Evolutionary conservation across 2,113 vertebrate species (phyloP), one percentile per base, ranked within the genome.

Genomic region (Cyanoramphus novaezelandiae): DNA sequence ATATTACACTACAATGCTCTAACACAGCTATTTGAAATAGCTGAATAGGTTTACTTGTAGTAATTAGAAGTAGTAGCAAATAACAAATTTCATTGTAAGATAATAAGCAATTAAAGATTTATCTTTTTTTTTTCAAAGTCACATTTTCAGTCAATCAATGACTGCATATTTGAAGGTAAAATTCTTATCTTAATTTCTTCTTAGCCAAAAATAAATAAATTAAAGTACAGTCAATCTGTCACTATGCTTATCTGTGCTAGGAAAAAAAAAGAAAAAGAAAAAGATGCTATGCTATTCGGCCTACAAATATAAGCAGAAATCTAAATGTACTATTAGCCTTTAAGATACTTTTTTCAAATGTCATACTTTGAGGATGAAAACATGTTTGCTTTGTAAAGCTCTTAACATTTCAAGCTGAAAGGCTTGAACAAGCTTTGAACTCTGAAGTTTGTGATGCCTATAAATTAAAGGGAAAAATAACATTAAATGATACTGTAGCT

Each of bases 381-480:
- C 55, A 83, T 93, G 91, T 94, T 97, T 96, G 81, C 86, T 97
- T 97, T 95, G 95, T 96, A 97, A 97, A 97, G 67, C 93, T 97
- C 95, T 97, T 97, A 97, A 95, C 89, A 92, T 96, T 97, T 97
- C 81, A 79, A 90, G 81, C 90, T 96, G 96, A 96, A 97, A 96
- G 52, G 17, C 74, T 96, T 95, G 91, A 97, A 88, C 37, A 96
- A 86, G 82, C 95, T 97, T 97, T 97, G 96, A 97, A 97, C 88
- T 96, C 75, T 47, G 43, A 37, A 92, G 83, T 96, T 92, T 94
- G 53, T 89, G 91, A 95, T 94, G 93, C 70, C 81, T 90, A 63
- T 90, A 93, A 90, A 93, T 94, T 94, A 92, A 95, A 93, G 74
- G 41, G 52, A 33, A 95, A 97, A 96, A 95, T 88, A 95, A 78